Base-by-base conservation (phyloP, 2,797 vertebrate genomes). In the Hyperoplus lanceolatus region DNA sequence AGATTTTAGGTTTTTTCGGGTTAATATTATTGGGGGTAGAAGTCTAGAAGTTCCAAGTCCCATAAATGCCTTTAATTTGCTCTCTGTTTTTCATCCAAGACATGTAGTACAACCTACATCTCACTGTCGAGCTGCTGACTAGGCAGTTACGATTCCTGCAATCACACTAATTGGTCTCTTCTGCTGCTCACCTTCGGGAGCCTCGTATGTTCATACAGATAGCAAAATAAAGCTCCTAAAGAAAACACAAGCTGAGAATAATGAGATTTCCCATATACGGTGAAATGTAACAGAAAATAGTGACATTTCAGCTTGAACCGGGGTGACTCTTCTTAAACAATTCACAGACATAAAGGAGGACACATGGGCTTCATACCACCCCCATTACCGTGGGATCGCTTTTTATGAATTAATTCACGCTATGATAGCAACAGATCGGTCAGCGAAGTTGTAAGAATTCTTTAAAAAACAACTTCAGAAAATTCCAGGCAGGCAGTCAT, bases 281-380 rank as follows among this genome's bases (percentile, higher is more conserved):
- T 90, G 93, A 93, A 93, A 94, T 92, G 90, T 90, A 95, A 95
- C 93, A 93, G 93, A 95, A 96, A 95, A 94, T 80, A 85, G 92
- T 96, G 95, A 95, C 95, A 96, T 95, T 96, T 96, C 82, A 90
- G 88, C 92, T 94, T 95, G 94, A 96, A 96, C 95, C 89, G 10
- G 69, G 86, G 89, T 92, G 92, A 93, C 93, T 92, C 79, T 38
- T 92, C 89, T 93, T 93, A 92, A 92, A 95, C 92, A 94, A 94
- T 89, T 85, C 85, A 71, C 82, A 93, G 89, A 92, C 92, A 93
- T 39, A 93, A 93, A 48, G 87, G 72, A 90, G 86, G 88, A 88
- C 82, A 88, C 70, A 63, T 81, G 69, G 88, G 86, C 81, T 88
- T 93, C 64, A 89, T 85, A 69, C 82, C 73, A 73, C 84, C 87